phyloP scores from a whole-genome alignment of 2,888 invertebrate species.

The Enchytraeus crypticus region DNA sequence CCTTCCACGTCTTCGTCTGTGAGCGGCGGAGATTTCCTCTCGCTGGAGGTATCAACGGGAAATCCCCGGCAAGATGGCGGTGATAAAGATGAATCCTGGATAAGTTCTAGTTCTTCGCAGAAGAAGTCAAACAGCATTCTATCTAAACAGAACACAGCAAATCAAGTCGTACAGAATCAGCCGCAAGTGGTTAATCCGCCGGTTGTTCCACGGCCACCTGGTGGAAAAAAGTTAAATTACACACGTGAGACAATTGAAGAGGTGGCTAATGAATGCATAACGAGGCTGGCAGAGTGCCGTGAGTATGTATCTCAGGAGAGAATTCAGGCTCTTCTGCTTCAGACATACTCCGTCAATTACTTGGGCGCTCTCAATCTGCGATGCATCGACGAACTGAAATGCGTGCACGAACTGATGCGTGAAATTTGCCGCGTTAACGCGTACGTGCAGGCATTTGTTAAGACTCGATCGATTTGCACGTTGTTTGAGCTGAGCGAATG shows the following conservation, averaged over 20 bases:
- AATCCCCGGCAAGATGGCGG: too few species aligned
- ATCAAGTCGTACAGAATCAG: too few species aligned
- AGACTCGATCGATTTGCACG: constrained; percentile 36
- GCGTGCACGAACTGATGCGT: constrained; percentile 34
- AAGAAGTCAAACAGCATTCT: too few species aligned
- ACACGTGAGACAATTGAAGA: constrained; percentile 30
- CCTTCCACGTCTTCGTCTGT: too few species aligned
- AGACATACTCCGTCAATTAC: constrained; percentile 15
- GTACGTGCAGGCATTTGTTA: constrained; percentile 38
- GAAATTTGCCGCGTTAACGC: constrained; percentile 33
- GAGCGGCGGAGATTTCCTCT: too few species aligned
- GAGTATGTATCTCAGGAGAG: constrained; percentile 35
- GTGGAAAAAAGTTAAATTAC: not conserved
- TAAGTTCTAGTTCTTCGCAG: too few species aligned
- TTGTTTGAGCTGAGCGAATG: constrained; percentile 37
- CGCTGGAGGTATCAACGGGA: too few species aligned
- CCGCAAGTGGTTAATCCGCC: too few species aligned
- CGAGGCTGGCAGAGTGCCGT: constrained; percentile 34
- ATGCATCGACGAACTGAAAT: constrained; percentile 10
- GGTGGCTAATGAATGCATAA: constrained; percentile 39
- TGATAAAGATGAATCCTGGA: too few species aligned
- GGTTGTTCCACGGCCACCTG: too few species aligned
- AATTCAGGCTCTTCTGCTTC: constrained; percentile 34
- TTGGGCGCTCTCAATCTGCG: constrained; percentile 7
- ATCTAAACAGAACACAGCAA: too few species aligned